Evolutionary conservation across 2,797 vertebrate genomes (phyloP).

Genomic region (Mareca penelope): DNA sequence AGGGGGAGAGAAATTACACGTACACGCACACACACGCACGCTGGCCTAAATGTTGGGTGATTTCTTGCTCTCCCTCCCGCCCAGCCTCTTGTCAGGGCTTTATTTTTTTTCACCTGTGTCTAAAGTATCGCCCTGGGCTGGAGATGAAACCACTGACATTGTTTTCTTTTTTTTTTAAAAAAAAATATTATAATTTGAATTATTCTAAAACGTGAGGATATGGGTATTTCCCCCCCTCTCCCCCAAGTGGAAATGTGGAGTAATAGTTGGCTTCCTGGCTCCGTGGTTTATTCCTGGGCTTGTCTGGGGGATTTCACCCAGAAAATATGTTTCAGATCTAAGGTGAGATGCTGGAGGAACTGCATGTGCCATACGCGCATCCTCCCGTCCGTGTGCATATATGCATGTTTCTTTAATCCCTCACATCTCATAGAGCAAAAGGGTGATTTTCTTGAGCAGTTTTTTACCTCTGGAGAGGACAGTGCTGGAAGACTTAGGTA

Average conservation of each 20-base stretch:
- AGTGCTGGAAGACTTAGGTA: conserved; percentile 2
- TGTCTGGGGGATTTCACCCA: background rate
- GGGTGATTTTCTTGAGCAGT: background rate
- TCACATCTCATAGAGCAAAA: background rate
- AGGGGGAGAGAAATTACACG: background rate
- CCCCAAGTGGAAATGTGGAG: background rate
- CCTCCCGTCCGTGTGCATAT: accelerated
- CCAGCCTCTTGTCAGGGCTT: background rate
- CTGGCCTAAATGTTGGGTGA: conserved; percentile 38
- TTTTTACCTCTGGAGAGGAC: background rate
- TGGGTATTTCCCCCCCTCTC: background rate
- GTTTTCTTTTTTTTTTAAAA: background rate
- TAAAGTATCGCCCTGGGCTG: background rate
- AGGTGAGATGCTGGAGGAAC: background rate
- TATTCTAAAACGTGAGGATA: background rate
- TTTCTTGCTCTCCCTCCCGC: background rate
- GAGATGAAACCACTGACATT: background rate
- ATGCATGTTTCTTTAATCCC: background rate
- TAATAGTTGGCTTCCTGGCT: background rate
- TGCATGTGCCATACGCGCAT: background rate
- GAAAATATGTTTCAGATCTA: background rate
- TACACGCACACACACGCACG: background rate
- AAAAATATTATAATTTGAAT: background rate
- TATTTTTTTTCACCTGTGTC: background rate
- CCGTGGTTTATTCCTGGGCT: background rate